phyloP scores from a whole-genome alignment of 2,113 vertebrate species.

The Eptesicus fuscus region DNA sequence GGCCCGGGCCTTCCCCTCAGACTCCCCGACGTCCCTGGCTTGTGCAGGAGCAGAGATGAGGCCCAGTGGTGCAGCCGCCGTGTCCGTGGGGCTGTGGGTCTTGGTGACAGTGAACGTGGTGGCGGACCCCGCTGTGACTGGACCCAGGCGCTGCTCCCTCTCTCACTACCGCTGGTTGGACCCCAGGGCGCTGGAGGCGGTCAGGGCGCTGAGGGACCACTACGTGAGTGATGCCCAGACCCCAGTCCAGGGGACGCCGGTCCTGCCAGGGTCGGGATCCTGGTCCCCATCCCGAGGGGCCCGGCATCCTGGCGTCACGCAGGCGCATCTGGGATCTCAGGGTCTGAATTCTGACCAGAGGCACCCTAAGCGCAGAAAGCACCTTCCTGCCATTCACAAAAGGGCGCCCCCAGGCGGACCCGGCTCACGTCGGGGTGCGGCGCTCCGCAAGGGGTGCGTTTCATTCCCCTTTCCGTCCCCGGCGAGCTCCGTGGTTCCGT shows the following conservation, averaged over 20 bases:
- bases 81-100: neutral
- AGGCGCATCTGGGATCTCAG: fast-evolving
- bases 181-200: neutral
- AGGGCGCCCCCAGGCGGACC: fast-evolving
- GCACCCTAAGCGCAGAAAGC: fast-evolving
- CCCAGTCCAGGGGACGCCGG: neutral
- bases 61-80: fast-evolving
- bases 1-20: neutral
- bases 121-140: fast-evolving
- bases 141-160: neutral
- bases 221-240: neutral
- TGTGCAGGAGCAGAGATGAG: neutral
- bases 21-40: neutral
- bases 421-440: fast-evolving
- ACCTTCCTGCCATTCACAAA: fast-evolving
- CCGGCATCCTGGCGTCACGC: neutral
- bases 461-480: fast-evolving
- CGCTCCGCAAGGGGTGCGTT: fast-evolving
- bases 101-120: neutral
- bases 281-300: fast-evolving
- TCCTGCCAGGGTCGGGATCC: fast-evolving
- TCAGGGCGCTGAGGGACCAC: neutral
- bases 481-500: fast-evolving
- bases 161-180: neutral
- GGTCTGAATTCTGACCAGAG: no score